Percentiles rank a stretch among this genome's conserved stretches.
Evolutionary conservation across 2,113 vertebrate genomes (phyloP).

Genomic region (Aleadryas rufinucha): DNA sequence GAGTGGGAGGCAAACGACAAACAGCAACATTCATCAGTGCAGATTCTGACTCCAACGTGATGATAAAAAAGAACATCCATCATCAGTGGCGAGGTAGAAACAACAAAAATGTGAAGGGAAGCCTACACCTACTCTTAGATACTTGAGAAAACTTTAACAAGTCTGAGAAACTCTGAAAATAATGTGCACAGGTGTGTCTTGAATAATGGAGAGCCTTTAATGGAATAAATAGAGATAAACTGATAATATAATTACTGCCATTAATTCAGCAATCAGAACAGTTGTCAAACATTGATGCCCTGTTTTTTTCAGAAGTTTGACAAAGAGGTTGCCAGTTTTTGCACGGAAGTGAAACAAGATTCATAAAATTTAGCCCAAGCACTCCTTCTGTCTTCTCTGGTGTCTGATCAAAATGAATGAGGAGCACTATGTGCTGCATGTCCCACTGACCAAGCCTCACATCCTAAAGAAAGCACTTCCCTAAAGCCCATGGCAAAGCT

Average conservation of each 20-base stretch:
- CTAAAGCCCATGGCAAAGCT: background rate
- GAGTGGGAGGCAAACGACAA: background rate
- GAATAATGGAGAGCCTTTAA: background rate
- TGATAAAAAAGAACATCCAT: background rate
- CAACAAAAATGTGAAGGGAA: background rate
- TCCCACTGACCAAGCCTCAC: rapidly evolving
- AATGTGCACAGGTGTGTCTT: background rate
- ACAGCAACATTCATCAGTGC: background rate
- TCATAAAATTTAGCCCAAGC: background rate
- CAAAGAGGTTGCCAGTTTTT: background rate
- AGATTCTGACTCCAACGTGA: background rate
- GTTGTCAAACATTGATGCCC: background rate
- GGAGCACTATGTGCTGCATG: rapidly evolving
- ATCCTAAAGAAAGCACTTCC: background rate
- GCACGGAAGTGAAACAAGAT: background rate
- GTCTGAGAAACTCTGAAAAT: background rate
- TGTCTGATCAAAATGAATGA: background rate
- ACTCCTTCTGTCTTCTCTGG: background rate
- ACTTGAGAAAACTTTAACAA: background rate
- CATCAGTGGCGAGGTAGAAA: background rate
- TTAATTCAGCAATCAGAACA: background rate
- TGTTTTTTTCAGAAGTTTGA: background rate
- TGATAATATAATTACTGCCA: background rate
- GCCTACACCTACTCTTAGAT: background rate
- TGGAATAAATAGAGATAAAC: background rate